A percentile compares a stretch with the other conserved stretches of the same genome.
These are phyloP conservation scores for Psilopsiagon aymara DNA, from an alignment of 2,113 vertebrate species.

Conservation along the genomic window DNA sequence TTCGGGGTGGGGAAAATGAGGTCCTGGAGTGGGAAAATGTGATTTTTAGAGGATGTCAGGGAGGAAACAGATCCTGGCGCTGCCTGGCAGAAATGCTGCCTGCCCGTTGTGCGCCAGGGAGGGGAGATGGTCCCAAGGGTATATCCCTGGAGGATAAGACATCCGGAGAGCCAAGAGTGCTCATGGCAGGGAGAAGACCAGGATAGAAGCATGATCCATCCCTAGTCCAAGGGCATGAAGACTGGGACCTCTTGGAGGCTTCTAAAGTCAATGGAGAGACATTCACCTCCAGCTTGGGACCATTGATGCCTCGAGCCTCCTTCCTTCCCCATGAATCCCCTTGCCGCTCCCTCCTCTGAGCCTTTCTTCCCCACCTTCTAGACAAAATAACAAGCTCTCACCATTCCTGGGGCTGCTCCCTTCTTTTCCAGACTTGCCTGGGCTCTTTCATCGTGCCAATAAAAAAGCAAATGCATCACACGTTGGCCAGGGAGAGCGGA, in stretches of 20 bases:
- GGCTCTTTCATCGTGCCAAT: slow-evolving; percentile 61
- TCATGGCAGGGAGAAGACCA: neutral
- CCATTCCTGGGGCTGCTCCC: neutral
- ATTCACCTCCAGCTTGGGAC: neutral
- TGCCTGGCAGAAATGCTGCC: neutral
- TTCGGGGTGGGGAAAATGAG: neutral
- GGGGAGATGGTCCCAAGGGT: neutral
- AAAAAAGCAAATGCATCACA: slow-evolving; percentile 48
- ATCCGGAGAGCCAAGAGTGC: neutral
- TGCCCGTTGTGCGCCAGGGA: neutral
- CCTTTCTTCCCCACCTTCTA: neutral
- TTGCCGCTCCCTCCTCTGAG: neutral
- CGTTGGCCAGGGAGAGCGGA: slow-evolving; percentile 39
- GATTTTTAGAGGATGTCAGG: neutral
- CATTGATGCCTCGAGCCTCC: neutral
- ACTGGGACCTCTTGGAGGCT: neutral
- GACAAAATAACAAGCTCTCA: slow-evolving; percentile 53
- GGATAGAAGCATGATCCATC: neutral
- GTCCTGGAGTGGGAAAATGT: neutral
- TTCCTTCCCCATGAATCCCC: neutral
- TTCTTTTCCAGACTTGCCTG: slow-evolving; percentile 59
- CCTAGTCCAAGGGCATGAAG: neutral
- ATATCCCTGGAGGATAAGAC: neutral
- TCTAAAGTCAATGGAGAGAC: neutral
- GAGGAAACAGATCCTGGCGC: neutral